A percentile compares a stretch with the other conserved stretches of the same genome.
phyloP scores from a whole-genome alignment of 2,113 vertebrate genomes.

The Sardina pilchardus region DNA sequence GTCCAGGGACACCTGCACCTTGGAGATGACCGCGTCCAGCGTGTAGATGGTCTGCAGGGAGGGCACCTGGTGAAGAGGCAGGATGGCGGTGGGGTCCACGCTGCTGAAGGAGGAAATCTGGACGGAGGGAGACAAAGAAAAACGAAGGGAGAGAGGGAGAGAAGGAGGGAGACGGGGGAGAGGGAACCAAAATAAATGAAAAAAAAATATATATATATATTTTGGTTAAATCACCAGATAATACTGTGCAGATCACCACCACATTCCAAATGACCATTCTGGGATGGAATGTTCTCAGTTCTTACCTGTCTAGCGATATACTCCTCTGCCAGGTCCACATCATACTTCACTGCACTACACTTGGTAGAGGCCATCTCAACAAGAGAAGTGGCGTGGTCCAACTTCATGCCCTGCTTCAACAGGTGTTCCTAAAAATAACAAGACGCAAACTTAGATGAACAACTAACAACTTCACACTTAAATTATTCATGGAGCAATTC shows the following conservation, averaged over 20 bases:
- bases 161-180: background rate
- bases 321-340: constrained; percentile 95
- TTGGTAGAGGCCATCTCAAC: constrained; percentile 81
- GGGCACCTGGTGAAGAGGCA: constrained; percentile 88
- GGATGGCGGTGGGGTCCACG: constrained; percentile 83
- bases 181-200: background rate
- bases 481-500: background rate
- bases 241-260: background rate
- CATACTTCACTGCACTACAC: constrained; percentile 91
- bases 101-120: constrained; percentile 94
- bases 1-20: constrained; percentile 95
- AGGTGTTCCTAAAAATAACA: constrained; percentile 81
- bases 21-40: constrained; percentile 93
- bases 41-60: constrained; percentile 95
- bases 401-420: constrained; percentile 90
- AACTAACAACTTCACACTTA: background rate
- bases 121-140: constrained; percentile 27
- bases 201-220: background rate
- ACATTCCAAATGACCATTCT: background rate
- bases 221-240: background rate
- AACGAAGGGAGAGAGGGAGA: background rate
- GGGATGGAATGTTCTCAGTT: background rate
- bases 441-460: background rate
- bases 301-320: constrained; percentile 93
- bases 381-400: constrained; percentile 85